Percentiles rank a stretch among this genome's conserved stretches.
Evolutionary conservation across 2,113 vertebrate species (phyloP).

Genomic region (Rhabdomys dilectus): DNA sequence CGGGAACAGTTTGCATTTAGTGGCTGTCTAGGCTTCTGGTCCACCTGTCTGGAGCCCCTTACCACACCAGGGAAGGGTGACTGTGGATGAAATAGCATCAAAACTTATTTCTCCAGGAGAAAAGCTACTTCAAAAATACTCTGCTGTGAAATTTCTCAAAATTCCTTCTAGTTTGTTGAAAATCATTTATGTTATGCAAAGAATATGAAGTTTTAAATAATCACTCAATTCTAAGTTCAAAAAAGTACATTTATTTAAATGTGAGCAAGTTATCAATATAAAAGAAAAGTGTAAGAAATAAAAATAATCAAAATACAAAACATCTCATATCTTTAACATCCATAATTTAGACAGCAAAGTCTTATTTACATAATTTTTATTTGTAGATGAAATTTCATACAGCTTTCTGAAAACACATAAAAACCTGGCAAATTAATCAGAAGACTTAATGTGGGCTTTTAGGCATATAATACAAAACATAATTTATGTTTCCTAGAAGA

Average conservation of each 20-base stretch:
- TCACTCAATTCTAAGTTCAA: conserved; percentile 85
- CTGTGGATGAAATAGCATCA: not conserved
- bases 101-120: not conserved
- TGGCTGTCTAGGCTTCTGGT: not conserved
- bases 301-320: conserved; percentile 91
- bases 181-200: not conserved
- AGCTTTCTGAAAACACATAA: conserved; percentile 85
- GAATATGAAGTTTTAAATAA: conserved; percentile 14
- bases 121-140: not conserved
- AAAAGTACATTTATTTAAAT: conserved; percentile 91
- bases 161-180: not conserved
- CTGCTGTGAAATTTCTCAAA: not conserved
- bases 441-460: conserved; percentile 85
- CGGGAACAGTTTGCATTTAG: no score
- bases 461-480: conserved; percentile 90
- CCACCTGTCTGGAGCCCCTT: not conserved
- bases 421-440: conserved; percentile 82
- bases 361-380: conserved; percentile 87
- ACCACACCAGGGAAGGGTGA: not conserved
- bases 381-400: conserved; percentile 80
- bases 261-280: conserved; percentile 88
- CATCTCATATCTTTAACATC: conserved; percentile 86
- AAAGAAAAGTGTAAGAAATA: conserved; percentile 91
- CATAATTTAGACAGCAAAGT: conserved; percentile 90
- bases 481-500: conserved; percentile 90